These are phyloP conservation scores for Chionis minor DNA, from an alignment of 2,113 vertebrate genomes.

Conservation along the genomic window DNA sequence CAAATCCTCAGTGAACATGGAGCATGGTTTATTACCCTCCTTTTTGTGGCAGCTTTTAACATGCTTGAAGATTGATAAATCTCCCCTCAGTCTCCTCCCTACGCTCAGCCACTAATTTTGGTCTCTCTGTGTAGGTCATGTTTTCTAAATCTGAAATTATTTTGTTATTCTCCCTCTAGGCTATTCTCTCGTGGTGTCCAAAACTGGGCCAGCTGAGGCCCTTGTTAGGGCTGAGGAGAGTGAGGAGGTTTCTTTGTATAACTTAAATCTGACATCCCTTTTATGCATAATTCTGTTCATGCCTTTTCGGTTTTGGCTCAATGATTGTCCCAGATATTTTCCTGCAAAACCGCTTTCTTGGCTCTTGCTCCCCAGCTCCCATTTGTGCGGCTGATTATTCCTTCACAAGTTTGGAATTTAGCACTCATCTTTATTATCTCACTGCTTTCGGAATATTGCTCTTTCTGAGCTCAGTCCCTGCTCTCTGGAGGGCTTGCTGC, in stretches of 20 bases:
- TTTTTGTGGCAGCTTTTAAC: background rate
- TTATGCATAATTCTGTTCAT: background rate
- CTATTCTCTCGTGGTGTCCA: background rate
- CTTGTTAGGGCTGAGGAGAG: background rate
- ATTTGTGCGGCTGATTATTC: background rate
- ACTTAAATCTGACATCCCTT: background rate
- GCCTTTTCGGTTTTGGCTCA: background rate
- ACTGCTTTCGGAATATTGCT: background rate
- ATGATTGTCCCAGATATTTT: background rate
- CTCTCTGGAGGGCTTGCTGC: background rate
- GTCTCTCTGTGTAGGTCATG: background rate
- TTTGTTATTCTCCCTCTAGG: background rate
- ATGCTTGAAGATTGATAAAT: background rate
- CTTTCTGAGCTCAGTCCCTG: background rate
- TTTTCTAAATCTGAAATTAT: background rate
- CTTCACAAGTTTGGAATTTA: background rate
- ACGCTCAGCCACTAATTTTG: background rate
- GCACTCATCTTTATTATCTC: background rate
- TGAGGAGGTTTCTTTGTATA: background rate
- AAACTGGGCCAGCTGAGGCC: background rate
- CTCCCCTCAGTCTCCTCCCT: background rate
- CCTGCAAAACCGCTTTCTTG: background rate
- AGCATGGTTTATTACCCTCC: background rate
- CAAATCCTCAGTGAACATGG: background rate
- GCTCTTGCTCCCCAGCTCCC: background rate